Evolutionary conservation across 2,888 invertebrate species (phyloP).

Genomic region (Mythimna pallens): DNA sequence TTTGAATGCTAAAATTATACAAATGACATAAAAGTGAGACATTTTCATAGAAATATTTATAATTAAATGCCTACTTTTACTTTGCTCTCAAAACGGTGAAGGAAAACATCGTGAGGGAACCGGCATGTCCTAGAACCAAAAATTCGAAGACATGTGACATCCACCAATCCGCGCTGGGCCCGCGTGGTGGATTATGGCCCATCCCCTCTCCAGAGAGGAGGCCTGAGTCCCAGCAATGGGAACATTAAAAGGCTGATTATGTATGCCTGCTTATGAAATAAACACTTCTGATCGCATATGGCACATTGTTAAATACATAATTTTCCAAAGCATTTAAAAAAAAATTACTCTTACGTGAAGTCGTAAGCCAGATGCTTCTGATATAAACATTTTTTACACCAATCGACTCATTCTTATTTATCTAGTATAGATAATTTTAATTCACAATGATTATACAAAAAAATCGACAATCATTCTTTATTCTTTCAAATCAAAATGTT

Average conservation of each 20-base stretch:
- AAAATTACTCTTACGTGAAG: neutral
- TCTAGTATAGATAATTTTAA: neutral
- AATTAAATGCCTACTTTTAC: neutral
- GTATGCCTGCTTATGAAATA: neutral
- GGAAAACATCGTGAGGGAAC: too few species aligned
- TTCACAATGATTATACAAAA: neutral
- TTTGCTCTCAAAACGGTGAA: too few species aligned
- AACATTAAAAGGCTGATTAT: too few species aligned
- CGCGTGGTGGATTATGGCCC: too few species aligned
- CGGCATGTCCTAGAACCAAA: too few species aligned
- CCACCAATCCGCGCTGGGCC: too few species aligned
- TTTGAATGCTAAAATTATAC: constrained; percentile 3
- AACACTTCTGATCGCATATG: neutral
- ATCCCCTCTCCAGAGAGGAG: too few species aligned
- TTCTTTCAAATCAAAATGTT: neutral
- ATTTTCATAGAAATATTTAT: too few species aligned
- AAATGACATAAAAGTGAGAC: neutral
- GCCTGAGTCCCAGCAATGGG: too few species aligned
- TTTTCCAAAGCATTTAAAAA: constrained; percentile 23
- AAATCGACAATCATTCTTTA: neutral
- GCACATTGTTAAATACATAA: constrained; percentile 9
- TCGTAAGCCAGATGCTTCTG: constrained; percentile 19
- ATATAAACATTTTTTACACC: constrained; percentile 14
- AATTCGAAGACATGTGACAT: too few species aligned
- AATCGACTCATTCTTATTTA: constrained; percentile 1